phyloP scores from a whole-genome alignment of 1,140 invertebrate genomes.

The Notospermus geniculatus region DNA sequence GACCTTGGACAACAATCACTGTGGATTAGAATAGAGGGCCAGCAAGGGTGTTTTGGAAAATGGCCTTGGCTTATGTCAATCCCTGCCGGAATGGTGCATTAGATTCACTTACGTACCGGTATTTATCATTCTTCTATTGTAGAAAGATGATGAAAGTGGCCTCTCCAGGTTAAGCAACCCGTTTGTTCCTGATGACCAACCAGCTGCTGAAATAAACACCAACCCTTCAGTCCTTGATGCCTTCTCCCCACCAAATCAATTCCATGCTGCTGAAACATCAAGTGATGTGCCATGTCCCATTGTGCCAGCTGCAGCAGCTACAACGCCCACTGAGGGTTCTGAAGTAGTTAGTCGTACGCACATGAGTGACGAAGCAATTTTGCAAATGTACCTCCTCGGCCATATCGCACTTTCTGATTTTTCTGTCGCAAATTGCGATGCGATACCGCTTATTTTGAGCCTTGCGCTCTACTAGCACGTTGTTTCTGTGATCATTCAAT shows the following conservation, averaged over 20 bases:
- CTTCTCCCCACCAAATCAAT: not conserved
- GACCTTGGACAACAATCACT: too few species aligned
- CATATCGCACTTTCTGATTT: too few species aligned
- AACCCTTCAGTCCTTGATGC: not conserved
- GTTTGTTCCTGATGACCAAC: slow-evolving; percentile 24
- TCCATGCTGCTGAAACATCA: not conserved
- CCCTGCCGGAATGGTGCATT: too few species aligned
- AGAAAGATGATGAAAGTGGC: too few species aligned
- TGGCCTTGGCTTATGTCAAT: too few species aligned
- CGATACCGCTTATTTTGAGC: too few species aligned
- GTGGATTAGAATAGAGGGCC: too few species aligned
- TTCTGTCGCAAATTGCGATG: too few species aligned
- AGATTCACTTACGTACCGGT: too few species aligned
- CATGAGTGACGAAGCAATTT: slow-evolving; percentile 35
- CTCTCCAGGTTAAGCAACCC: not conserved
- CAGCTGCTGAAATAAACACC: slow-evolving; percentile 2
- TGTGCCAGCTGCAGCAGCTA: slow-evolving; percentile 6
- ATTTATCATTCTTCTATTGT: too few species aligned
- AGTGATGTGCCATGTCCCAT: not conserved
- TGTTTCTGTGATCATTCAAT: not conserved
- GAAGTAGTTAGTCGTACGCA: slow-evolving; percentile 42
- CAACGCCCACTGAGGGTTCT: slow-evolving; percentile 11
- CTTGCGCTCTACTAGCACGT: not conserved
- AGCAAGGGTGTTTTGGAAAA: too few species aligned
- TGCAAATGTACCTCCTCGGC: too few species aligned